Evolutionary conservation across 2,888 invertebrate genomes (phyloP), one percentile per base, ranked within the genome.

Genomic region (Macrophya annulata): DNA sequence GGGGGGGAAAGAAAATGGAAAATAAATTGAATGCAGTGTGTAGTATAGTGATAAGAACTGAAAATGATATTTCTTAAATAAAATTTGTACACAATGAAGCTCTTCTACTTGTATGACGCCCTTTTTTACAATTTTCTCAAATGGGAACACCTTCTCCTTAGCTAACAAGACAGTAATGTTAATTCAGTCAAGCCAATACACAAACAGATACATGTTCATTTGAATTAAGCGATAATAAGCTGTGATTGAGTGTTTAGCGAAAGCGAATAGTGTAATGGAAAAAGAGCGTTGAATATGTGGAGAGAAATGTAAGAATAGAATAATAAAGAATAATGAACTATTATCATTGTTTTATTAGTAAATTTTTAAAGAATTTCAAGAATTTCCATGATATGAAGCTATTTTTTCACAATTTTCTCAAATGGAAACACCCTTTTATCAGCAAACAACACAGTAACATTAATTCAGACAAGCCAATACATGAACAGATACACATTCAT

Each of bases 221-320:
- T 6, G 2, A 55, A n/a, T 55, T 55, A 55, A n/a, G n/a, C 17
- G 6, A 51, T 55, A 15, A 55, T 55, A 55, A 55, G 55, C 55
- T 55, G 55, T 55, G 55, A 55, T n/a, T 55, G 8, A 55, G 55
- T 55, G n/a, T 68, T 37, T 17, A 12, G 68, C 31, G 15, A 37
- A 37, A 25, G 68, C 25, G 25, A 25, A 68, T 15, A 55, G 51
- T 17, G 48, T 37, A 6, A 12, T 77, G 25, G 17, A 6, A 45
- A 45, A 48, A 76, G 25, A 76, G 48, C 10, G 21, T n/a, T 76
- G 31, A 15, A 37, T 31, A 31, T 31, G 15, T 4, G 31, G 15
- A n/a, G 15, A 9, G n/a, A 37, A 43, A 25, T 71, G 87, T 85
- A 76, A 43, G 21, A 74, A 15, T 51, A 84, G 15, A 4, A 4